Evolutionary conservation across 1,140 invertebrate species (phyloP), one percentile per base, ranked within the genome.

Genomic region (Octopus sinensis): DNA sequence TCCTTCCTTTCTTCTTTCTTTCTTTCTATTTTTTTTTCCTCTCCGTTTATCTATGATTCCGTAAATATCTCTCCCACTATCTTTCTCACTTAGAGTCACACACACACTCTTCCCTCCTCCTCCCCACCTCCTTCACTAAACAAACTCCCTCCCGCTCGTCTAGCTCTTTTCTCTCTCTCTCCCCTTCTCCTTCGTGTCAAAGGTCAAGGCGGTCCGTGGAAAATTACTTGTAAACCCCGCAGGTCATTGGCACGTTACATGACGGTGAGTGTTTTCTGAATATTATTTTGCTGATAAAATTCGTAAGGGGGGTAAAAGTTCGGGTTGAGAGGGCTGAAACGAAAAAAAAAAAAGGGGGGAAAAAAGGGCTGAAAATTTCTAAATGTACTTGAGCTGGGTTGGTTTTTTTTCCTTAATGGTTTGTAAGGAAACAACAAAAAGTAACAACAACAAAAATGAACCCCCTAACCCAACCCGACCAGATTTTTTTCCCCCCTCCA

Each of bases 251-350:
- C 90, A 91, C 90, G 90, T 91, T 91, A 91, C 90, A 91, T 91
- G 91, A 91, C 90, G 91, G 91, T 92, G 91, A 92, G 91, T 92
- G 91, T 91, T 91, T 92, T 91, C 90, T 87, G 90, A 92, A 92
- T 91, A 92, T 91, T 92, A 92, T 91, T 92, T 92, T 90, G 90
- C 90, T 92, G 90, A 91, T 91, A 92, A 91, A 92, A 91, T 91
- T 92, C 90, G 90, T 89, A 86, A 86, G 87, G 89, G 30, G 13
- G 13, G 9, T 9, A 89, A 90, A 89, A 88, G 85, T 86, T 84
- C 82, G 86, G 82, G 87, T 86, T 85, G 84, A 78, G 80, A 77
- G 79, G 84, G 81, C 83, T 56, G 30, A 43, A 3, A 43, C 1
- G 3, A 43, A 43, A 43, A 43, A 43, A 43, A 43, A 43, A 43